Evolutionary conservation across 2,888 invertebrate species (phyloP).

Genomic region (Drosophila infuscata): DNA sequence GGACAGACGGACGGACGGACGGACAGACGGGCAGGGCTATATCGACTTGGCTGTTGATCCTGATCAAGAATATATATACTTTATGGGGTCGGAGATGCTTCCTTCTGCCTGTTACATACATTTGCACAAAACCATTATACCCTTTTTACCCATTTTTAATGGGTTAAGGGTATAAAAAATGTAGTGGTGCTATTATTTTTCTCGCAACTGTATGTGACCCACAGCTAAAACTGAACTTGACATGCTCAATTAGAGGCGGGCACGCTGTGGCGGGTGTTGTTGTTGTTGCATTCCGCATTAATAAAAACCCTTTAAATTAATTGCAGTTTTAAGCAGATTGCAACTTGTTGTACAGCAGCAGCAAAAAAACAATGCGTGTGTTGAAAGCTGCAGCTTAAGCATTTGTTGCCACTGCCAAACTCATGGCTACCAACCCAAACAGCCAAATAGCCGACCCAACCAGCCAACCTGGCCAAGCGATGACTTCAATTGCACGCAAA

Average conservation of each 20-base stretch:
- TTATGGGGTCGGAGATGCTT: too few relatives aligned
- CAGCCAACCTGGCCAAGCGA: conserved; percentile 24
- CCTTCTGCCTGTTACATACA: too few relatives aligned
- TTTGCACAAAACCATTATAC: too few relatives aligned
- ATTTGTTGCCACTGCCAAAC: conserved; percentile 39
- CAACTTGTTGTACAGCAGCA: conserved; percentile 64
- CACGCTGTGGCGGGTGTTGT: conserved; percentile 24
- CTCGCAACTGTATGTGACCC: conserved; percentile 26
- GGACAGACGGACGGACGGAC: too few relatives aligned
- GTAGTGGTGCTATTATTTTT: not conserved
- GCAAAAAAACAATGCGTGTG: conserved; percentile 33
- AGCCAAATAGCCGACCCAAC: conserved; percentile 1
- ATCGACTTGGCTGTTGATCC: too few relatives aligned
- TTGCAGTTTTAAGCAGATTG: conserved; percentile 79
- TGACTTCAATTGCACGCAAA: conserved; percentile 74
- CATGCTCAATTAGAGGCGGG: conserved; percentile 73
- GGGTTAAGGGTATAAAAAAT: too few relatives aligned
- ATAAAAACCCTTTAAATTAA: conserved; percentile 72
- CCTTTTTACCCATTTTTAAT: too few relatives aligned
- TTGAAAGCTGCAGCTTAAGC: conserved; percentile 61
- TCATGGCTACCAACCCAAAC: conserved; percentile 14
- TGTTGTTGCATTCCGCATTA: conserved; percentile 36
- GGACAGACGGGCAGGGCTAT: too few relatives aligned
- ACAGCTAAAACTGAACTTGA: conserved; percentile 66
- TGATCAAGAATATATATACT: too few relatives aligned